Conservation (phyloP, 2,113 vertebrate genomes). For the Buteo buteo region DNA sequence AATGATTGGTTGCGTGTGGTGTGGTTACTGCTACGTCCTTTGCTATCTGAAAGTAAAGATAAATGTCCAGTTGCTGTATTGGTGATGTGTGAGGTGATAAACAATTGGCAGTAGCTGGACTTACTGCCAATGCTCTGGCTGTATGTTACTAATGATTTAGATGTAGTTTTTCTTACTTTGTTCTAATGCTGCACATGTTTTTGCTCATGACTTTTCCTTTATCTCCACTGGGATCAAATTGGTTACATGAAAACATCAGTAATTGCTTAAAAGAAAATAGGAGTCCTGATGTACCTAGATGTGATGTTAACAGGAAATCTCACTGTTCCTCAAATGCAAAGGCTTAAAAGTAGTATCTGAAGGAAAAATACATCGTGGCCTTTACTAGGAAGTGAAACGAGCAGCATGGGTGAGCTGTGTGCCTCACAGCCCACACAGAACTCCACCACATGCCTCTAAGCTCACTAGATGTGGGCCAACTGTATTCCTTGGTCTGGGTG, state of each 20-base stretch:
- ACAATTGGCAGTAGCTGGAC: too few relatives aligned
- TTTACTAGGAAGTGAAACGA: not conserved
- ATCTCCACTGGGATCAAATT: not conserved
- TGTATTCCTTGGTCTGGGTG: not conserved
- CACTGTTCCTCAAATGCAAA: not conserved
- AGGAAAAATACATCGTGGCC: not conserved
- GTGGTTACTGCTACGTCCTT: too few relatives aligned
- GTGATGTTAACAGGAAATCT: not conserved
- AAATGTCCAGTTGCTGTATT: too few relatives aligned
- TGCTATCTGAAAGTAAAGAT: too few relatives aligned
- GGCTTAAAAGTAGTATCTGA: not conserved
- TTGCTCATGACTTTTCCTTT: not conserved
- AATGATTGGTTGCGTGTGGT: too few relatives aligned
- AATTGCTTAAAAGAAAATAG: not conserved
- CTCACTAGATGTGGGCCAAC: not conserved
- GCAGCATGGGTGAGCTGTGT: not conserved
- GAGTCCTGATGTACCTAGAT: not conserved
- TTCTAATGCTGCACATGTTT: not conserved
- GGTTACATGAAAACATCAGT: not conserved
- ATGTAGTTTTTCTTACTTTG: too few relatives aligned
- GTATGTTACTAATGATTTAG: too few relatives aligned
- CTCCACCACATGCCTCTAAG: fast-evolving
- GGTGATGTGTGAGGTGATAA: too few relatives aligned
- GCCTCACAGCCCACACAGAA: not conserved
- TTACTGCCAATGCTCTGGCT: too few relatives aligned